Evolutionary conservation across 2,797 vertebrate species (phyloP), one percentile per base, ranked within the genome.

Genomic region (Sebastes flavidus): DNA sequence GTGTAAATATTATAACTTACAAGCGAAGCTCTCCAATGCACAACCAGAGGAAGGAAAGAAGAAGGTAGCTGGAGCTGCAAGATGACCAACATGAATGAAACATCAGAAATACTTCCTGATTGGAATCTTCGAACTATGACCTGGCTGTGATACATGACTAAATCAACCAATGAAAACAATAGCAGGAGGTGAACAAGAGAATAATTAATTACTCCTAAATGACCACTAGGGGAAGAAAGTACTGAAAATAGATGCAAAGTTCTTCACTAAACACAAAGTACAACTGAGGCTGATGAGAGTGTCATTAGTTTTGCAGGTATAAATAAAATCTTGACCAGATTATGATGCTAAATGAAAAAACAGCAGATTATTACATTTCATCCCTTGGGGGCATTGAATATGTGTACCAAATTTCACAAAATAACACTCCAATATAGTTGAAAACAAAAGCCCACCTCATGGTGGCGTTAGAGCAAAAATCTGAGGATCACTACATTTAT

Each of bases 21-120:
- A 58, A 0, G 0, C 10, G 22, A 56, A 14, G 54, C 54, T 25
- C 6, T 25, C 22, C 54, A 24, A 56, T 0, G 0, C 22, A 24
- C 54, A 56, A 58, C 6, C 6, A 58, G 55, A 27, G 55, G 14
- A 30, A 5, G 58, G 25, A 5, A 29, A 59, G 27, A 18, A 10
- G 6, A 29, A 56, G 12, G 0, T 25, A 25, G 55, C 55, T 56
- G 24, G 13, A 27, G 24, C 55, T 58, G 55, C 24, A 14, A 27
- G 55, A 25, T 58, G 11, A 14, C 13, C 24, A 58, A 58, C 24
- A 58, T 58, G 54, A 24, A 56, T 12, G 54, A 49, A 49, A 49
- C 46, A 49, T 20, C 49, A 0, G 4, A 24, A 25, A 1, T 1
- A 27, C 13, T 58, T 58, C 24, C 0, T 58, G 55, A 25, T 27